Percentiles rank a stretch among this genome's conserved stretches.
phyloP scores from a whole-genome alignment of 2,113 vertebrate genomes.

The Lipophrys pholis region DNA sequence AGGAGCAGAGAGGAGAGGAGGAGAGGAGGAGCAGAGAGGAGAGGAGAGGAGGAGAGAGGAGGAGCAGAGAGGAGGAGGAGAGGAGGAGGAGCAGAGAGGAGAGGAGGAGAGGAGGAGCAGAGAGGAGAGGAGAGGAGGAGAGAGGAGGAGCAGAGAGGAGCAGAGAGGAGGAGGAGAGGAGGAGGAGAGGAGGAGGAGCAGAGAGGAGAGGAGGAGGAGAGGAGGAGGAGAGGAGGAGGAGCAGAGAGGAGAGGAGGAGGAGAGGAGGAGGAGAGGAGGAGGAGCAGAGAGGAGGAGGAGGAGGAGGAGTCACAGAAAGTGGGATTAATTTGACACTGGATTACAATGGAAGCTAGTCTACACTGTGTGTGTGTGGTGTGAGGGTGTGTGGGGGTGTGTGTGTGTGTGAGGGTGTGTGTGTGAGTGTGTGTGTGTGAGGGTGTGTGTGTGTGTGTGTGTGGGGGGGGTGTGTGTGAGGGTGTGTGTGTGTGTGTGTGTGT shows the following conservation, averaged over 20 bases:
- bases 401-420: no score
- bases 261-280: no score
- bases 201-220: constrained; percentile 24
- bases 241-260: background rate
- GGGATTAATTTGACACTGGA: background rate
- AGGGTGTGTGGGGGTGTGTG: no score
- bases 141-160: constrained; percentile 18
- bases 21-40: no score
- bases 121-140: constrained; percentile 42
- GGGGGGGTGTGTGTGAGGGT: no score
- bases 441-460: no score
- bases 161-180: constrained; percentile 23
- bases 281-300: no score
- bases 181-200: constrained; percentile 39
- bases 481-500: no score
- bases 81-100: constrained; percentile 24
- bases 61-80: background rate
- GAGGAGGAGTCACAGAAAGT: no score
- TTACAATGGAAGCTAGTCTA: background rate
- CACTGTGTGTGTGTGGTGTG: no score
- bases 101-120: constrained; percentile 3
- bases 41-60: constrained; percentile 36
- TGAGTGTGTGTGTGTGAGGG: no score
- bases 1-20: no score
- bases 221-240: constrained; percentile 29